A percentile compares a stretch with the other conserved stretches of the same genome.
Evolutionary conservation across 1,140 invertebrate species (phyloP).

Genomic region (Brachionus koreanus): DNA sequence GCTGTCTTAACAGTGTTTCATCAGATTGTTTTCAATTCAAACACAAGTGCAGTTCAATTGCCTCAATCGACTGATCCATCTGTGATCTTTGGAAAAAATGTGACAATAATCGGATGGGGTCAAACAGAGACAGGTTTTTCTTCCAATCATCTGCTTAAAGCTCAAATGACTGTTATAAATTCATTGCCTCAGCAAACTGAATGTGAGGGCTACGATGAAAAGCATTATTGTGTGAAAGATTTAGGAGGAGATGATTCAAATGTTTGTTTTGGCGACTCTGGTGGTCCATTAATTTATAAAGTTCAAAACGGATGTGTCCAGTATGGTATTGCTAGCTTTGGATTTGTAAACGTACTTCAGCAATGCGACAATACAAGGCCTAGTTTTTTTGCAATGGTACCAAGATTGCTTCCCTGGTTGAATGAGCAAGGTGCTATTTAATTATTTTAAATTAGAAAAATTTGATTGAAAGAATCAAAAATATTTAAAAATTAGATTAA

Average conservation of each 20-base stretch:
- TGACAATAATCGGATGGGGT: neutral
- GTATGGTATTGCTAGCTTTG: conserved; percentile 12
- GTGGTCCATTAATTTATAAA: neutral
- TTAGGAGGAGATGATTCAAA: neutral
- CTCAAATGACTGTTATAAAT: neutral
- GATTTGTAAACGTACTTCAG: neutral
- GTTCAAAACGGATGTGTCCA: neutral
- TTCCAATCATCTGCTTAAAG: neutral
- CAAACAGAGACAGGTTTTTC: neutral
- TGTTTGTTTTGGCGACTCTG: neutral
- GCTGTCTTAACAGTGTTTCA: neutral
- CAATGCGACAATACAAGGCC: neutral
- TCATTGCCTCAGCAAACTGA: neutral
- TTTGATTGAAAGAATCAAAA: too few relatives aligned
- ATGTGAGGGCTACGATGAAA: neutral
- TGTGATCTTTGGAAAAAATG: neutral
- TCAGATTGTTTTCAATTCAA: neutral
- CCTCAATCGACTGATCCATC: neutral
- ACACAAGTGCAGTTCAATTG: neutral
- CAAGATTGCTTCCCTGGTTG: neutral
- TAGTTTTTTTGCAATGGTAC: neutral
- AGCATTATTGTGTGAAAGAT: neutral
- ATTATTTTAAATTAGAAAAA: too few relatives aligned
- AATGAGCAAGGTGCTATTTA: neutral
- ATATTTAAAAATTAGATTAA: too few relatives aligned